phyloP scores from a whole-genome alignment of 2,888 invertebrate genomes.

The Torymus aiolomorphi region DNA sequence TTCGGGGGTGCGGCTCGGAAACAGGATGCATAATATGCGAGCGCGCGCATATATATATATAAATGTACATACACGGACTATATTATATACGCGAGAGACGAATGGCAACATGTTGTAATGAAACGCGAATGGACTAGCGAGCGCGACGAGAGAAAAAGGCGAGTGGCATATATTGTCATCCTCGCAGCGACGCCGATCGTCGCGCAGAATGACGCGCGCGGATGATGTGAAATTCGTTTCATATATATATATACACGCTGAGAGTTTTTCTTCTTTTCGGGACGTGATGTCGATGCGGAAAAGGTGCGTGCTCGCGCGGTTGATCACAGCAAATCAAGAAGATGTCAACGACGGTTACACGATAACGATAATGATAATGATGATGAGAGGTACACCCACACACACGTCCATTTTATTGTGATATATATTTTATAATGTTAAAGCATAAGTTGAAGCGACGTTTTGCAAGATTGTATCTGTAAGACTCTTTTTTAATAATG shows the following conservation, averaged over 20 bases:
- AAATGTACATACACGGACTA: no score
- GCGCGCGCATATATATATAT: no score
- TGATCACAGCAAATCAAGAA: no score
- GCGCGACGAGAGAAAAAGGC: no score
- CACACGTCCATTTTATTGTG: slow-evolving; percentile 67
- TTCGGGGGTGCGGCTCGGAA: slow-evolving; percentile 1
- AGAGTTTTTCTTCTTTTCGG: slow-evolving; percentile 5
- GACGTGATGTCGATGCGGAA: slow-evolving; percentile 9
- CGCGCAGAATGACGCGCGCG: no score
- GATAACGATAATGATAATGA: slow-evolving; percentile 22
- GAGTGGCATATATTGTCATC: no score
- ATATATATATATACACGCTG: not conserved
- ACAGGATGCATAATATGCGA: no score
- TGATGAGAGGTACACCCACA: slow-evolving; percentile 43
- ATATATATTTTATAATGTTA: slow-evolving; percentile 61
- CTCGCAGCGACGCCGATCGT: no score
- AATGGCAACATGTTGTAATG: no score
- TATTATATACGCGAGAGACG: no score
- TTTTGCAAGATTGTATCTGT: slow-evolving; percentile 52
- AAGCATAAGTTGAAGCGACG: slow-evolving; percentile 45
- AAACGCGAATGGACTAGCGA: no score
- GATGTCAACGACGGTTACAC: slow-evolving; percentile 10
- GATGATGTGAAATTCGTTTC: no score
- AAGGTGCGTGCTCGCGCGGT: not conserved
- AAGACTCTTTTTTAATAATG: slow-evolving; percentile 54